A percentile compares a stretch with the other conserved stretches of the same genome.
Conservation (phyloP, 1,140 invertebrate genomes). For the Cephus cinctus region DNA sequence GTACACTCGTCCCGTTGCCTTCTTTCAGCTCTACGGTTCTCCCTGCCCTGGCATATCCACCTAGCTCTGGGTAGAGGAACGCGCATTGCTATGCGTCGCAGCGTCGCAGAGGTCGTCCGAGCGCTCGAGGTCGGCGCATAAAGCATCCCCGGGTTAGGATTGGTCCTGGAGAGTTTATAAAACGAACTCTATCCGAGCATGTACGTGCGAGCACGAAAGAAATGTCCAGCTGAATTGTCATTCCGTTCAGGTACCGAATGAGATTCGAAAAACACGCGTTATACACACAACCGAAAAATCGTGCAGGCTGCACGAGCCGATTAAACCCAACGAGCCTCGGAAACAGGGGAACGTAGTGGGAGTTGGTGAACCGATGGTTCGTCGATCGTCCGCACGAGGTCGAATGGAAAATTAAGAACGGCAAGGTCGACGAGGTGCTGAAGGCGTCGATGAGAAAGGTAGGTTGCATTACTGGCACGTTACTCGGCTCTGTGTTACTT, state of each 20-base stretch:
- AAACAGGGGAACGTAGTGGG: conserved; percentile 11
- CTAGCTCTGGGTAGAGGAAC: background rate
- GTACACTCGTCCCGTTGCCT: conserved; percentile 17
- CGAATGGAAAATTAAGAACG: background rate
- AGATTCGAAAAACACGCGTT: conserved; percentile 11
- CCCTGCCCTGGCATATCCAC: conserved; percentile 19
- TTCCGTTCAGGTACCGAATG: conserved; percentile 19
- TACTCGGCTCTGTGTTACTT: no score
- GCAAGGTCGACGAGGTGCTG: background rate
- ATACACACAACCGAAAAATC: conserved; percentile 1
- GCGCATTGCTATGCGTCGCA: conserved; percentile 38
- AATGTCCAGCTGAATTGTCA: conserved; percentile 33
- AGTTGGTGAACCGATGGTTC: background rate
- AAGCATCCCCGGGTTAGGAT: conserved; percentile 37
- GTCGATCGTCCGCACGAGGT: background rate
- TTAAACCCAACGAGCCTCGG: conserved; percentile 14
- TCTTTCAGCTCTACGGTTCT: conserved; percentile 15
- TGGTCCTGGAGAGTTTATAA: no score
- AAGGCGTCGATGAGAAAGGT: no score
- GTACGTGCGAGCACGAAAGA: conserved; percentile 37
- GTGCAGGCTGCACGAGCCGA: conserved; percentile 3
- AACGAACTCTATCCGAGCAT: no score
- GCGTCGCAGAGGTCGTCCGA: conserved; percentile 28
- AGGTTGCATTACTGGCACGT: no score
- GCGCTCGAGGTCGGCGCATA: conserved; percentile 36